Base-by-base conservation (phyloP, 2,113 vertebrate genomes). In the Bombycilla garrulus region DNA sequence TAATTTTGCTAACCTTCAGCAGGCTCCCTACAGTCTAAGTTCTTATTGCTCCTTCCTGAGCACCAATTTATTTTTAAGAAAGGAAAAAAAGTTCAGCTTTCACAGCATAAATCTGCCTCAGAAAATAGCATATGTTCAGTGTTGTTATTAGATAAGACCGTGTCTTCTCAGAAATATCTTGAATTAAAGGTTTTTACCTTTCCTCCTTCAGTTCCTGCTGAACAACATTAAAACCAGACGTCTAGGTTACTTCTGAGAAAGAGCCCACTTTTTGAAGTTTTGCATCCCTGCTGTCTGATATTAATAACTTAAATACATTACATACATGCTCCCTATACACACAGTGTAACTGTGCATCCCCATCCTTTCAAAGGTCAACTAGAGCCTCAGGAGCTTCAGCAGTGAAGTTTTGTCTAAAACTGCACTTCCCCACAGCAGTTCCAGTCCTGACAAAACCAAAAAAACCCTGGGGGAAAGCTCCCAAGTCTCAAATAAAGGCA, bases 71-170 rank as follows among this genome's bases (percentile, higher is more conserved):
- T 76, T 95, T 90, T 86, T 50, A 93, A 94, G 58, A 54, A 79
- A 78, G 66, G 82, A 93, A 85, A 74, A 88, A 38, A 40, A 23
- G 82, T 74, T 73, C 88, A 57, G 31, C 44, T 90, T 85, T 84
- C 71, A 51, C 23, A 89, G 65, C 31, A 94, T 81, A 94, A 95
- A 89, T 66, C 81, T 92, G 40, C 65, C 78, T 77, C 56, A 74
- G 80, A 88, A 86, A 86, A 90, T 76, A 91, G 62, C 77, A 88
- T 65, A 88, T 93, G 47, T 86, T 72, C 65, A 61, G 23, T 90
- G 81, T 77, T 76, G 79, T 73, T 91, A 78, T 61, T 89, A 94
- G 95, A 94, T 86, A 96, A 97, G 91, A 96, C 66, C 21, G 5
- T 66, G 56, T 70, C 90, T 92, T 51, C 50, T 67, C 48, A 93